Evolutionary conservation across 2,888 invertebrate genomes (phyloP).

Genomic region (Ophion ventricosus): DNA sequence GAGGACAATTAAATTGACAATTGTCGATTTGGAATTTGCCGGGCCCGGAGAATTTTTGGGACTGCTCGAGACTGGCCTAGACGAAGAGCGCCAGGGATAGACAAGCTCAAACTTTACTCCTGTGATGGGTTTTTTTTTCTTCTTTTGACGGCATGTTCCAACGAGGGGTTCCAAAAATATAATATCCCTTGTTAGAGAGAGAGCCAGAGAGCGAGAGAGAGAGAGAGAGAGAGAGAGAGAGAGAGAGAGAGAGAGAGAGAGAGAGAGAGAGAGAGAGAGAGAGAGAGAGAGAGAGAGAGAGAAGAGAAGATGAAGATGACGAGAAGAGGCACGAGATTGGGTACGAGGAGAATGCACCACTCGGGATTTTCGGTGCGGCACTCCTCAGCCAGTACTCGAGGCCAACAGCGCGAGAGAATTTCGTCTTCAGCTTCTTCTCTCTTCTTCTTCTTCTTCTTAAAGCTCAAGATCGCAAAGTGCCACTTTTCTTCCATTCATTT

Average conservation of each 20-base stretch:
- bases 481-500: not conserved
- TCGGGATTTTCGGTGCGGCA: conserved; percentile 71
- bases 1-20: not conserved
- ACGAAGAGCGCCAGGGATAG: not conserved
- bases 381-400: conserved; percentile 76
- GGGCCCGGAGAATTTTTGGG: too few relatives aligned
- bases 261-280: conserved; percentile 46
- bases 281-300: conserved; percentile 64
- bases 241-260: conserved; percentile 59
- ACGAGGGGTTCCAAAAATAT: conserved; percentile 69
- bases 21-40: too few relatives aligned
- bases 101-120: not conserved
- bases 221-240: conserved; percentile 61
- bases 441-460: not conserved
- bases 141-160: not conserved
- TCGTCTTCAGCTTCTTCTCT: conserved; percentile 14
- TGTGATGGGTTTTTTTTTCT: not conserved
- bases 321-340: conserved; percentile 52
- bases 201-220: conserved; percentile 59
- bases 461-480: conserved; percentile 18
- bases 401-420: conserved; percentile 68
- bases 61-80: not conserved
- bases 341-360: conserved; percentile 13
- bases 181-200: conserved; percentile 54
- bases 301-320: conserved; percentile 41